Percentiles rank a stretch among this genome's conserved stretches.
phyloP scores from a whole-genome alignment of 2,888 invertebrate genomes.

The Tricholauxania praeusta region DNA sequence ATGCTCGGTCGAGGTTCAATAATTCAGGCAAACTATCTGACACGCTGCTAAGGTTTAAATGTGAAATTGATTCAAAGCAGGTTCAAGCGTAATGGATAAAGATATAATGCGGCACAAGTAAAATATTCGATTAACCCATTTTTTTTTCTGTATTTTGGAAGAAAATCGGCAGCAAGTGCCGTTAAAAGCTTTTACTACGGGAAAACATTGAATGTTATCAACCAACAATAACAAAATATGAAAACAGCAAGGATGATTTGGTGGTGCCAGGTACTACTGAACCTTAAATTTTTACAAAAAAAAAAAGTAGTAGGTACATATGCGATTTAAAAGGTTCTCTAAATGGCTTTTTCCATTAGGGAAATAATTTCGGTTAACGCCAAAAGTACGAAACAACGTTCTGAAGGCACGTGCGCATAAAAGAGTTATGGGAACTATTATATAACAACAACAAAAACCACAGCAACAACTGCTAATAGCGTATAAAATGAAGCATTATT shows the following conservation, averaged over 20 bases:
- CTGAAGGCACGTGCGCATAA: too few species aligned
- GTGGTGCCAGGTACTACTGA: slow-evolving; percentile 22
- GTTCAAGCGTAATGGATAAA: too few species aligned
- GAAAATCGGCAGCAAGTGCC: slow-evolving; percentile 23
- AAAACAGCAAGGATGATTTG: background rate
- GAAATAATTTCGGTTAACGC: slow-evolving; percentile 6
- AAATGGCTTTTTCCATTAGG: slow-evolving; percentile 10
- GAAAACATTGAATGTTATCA: slow-evolving; percentile 6
- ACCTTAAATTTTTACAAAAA: background rate
- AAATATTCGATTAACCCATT: slow-evolving; percentile 16
- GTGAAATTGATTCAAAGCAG: too few species aligned
- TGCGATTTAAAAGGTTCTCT: background rate
- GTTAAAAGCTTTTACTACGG: slow-evolving; percentile 34
- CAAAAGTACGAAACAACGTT: background rate
- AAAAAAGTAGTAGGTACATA: background rate
- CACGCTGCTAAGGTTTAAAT: background rate
- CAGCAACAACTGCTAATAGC: background rate
- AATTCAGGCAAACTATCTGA: background rate
- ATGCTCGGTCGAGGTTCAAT: slow-evolving; percentile 11
- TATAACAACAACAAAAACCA: background rate
- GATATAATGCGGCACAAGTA: background rate
- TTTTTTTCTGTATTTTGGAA: background rate
- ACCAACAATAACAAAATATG: background rate
- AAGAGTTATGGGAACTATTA: background rate
- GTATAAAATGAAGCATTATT: background rate